Evolutionary conservation across 2,888 invertebrate genomes (phyloP), one percentile per base, ranked within the genome.

Genomic region (Aleiodes leptofemur): DNA sequence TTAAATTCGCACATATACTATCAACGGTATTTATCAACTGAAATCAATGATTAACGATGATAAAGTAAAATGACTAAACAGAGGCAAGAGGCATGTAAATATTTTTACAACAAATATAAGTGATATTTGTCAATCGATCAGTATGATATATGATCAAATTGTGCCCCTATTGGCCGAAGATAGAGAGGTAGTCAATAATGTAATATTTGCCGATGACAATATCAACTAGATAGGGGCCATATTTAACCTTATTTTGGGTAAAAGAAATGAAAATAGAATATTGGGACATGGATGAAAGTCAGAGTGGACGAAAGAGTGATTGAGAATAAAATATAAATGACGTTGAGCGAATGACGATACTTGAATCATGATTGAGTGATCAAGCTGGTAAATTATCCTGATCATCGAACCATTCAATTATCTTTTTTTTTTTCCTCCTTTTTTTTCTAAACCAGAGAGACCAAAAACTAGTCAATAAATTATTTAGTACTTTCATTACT

Each of bases 321-420:
- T 43, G 43, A 43, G 11, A 57, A 57, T 14, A 56, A 23, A 70
- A 56, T 55, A 56, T 6, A 50, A 29, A 59, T 59, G 51, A 59
- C 29, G 31, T 71, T 48, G 29, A 70, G 59, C 50, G 29, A 69
- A 38, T 38, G 38, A 55, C 29, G 31, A 48, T 43, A 38, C 68
- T 71, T 71, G 73, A 76, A 72, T 74, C 38, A 77, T 77, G 74
- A 77, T 74, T 74, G 61, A 72, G 57, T 69, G 72, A 48, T 77
- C 57, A 69, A 69, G 69, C 55, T 59, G 68, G 68, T 68, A 66
- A 74, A 74, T 74, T 43, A 74, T 6, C 14, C 57, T 55, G 38
- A 71, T 74, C 59, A 75, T 68, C 16, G 61, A 53, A 16, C 38
- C 16, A 53, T 11, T 64, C 14, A 23, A 34, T 48, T 29, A 29